These are phyloP conservation scores for Uropsilus gracilis DNA, from an alignment of 2,113 vertebrate genomes.

Conservation along the genomic window DNA sequence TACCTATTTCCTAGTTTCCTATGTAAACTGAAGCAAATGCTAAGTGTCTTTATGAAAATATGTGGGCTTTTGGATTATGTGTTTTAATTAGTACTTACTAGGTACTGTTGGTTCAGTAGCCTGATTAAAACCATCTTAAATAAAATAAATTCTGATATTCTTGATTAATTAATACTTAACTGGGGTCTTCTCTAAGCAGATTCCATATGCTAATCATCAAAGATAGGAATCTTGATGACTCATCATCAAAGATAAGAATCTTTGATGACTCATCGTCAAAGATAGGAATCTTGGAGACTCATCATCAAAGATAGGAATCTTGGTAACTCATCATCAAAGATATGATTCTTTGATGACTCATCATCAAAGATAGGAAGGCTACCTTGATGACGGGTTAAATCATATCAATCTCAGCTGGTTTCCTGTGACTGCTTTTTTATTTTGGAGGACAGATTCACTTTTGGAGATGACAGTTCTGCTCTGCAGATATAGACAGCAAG, in stretches of 20 bases:
- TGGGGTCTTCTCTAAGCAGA: neutral
- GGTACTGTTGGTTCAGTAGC: neutral
- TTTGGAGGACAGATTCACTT: neutral
- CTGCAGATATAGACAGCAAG: neutral
- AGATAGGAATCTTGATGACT: too few relatives aligned
- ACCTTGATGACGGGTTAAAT: neutral
- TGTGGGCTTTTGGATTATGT: neutral
- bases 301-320: too few relatives aligned
- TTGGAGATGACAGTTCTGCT: neutral
- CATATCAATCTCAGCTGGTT: neutral
- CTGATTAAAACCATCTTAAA: neutral
- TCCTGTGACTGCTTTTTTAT: neutral
- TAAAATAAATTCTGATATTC: conserved; percentile 6
- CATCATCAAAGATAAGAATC: too few relatives aligned
- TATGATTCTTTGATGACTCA: too few relatives aligned
- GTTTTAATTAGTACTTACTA: neutral
- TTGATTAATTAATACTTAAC: neutral
- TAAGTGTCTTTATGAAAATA: neutral
- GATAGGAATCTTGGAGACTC: too few relatives aligned
- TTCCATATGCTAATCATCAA: neutral
- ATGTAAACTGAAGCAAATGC: neutral
- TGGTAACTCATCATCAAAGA: too few relatives aligned
- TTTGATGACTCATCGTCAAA: too few relatives aligned
- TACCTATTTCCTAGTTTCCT: neutral
- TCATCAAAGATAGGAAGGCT: neutral